These are phyloP conservation scores for Leguminivora glycinivorella DNA, from an alignment of 1,140 invertebrate species.

Conservation along the genomic window DNA sequence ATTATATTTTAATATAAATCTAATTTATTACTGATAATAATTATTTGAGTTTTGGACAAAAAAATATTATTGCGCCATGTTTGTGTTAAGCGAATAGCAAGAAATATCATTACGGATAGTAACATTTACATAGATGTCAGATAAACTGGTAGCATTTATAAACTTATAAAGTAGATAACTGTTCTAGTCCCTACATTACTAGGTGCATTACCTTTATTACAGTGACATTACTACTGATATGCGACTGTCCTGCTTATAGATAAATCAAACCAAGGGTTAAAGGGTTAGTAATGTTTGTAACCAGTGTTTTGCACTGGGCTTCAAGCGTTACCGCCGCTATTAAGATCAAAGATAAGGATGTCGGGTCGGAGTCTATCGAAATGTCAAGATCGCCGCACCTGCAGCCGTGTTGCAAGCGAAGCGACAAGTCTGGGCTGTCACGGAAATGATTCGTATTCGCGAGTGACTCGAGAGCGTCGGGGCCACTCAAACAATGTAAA, in stretches of 20 bases:
- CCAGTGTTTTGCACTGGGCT: not conserved
- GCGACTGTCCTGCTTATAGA: not conserved
- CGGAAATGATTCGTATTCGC: not conserved
- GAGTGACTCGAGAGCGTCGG: not conserved
- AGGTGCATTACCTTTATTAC: too few relatives aligned
- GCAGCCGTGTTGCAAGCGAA: constrained; percentile 44
- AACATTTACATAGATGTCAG: too few relatives aligned
- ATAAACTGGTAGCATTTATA: too few relatives aligned
- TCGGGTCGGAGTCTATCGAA: constrained; percentile 35
- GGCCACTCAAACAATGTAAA: not conserved
- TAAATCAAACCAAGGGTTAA: not conserved
- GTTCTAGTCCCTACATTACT: too few relatives aligned
- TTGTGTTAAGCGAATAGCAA: too few relatives aligned
- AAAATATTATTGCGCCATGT: too few relatives aligned
- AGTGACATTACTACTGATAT: not conserved
- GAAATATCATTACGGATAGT: too few relatives aligned
- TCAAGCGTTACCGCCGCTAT: constrained; percentile 3
- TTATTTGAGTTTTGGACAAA: too few relatives aligned
- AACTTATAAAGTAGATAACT: too few relatives aligned
- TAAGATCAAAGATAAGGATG: constrained; percentile 12
- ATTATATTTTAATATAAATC: too few relatives aligned
- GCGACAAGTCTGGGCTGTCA: constrained; percentile 4
- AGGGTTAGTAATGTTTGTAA: not conserved
- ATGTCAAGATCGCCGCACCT: constrained; percentile 56
- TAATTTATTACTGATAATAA: too few relatives aligned